Base-by-base conservation (phyloP, 2,888 invertebrate genomes). In the Clivina fossor region DNA sequence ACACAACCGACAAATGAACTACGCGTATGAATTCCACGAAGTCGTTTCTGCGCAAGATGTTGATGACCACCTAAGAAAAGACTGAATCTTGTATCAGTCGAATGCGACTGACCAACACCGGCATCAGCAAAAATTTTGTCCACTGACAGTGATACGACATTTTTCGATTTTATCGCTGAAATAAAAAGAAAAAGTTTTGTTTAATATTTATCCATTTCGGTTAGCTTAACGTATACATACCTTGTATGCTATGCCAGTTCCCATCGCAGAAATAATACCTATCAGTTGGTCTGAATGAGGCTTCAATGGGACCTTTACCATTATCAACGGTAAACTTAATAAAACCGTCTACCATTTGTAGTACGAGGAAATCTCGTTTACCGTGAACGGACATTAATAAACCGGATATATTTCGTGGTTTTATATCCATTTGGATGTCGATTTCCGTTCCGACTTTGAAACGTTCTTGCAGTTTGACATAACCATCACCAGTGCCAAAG, bases 1-100 rank as follows among this genome's bases (percentile, higher is more conserved):
- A 94, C 84, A 69, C 93, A 90, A 16, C 93, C 91, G 28, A 89
- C 84, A 72, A 82, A 96, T 7, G 86, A 85, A 19, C 82, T 78
- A 9, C 79, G 76, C 0, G 90, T 86, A 30, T 79, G 78, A 2
- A 90, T 80, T 1, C 93, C 94, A 22, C 83, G 75, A 1, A 79
- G 68, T 60, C 67, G 69, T 40, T 66, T 62, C 11, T 73, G 61
- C 2, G 38, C 30, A 55, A 76, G 69, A 51, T 79, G 76, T 1
- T 86, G 85, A 73, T 94, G 89, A 0, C 96, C 96, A 15, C 98
- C 98, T 65, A 98, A 79, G 74, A 89, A 97, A 24, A 98, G 77
- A 0, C 93, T 90, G 58, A 92, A 86, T 20, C 84, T 84, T 0
- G 93, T 93, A 65, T 89, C 85, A 0, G 93, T 90, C 0, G 84